A percentile compares a stretch with the other conserved stretches of the same genome.
Conservation (phyloP, 2,888 invertebrate species). For the Incurvaria masculella region DNA sequence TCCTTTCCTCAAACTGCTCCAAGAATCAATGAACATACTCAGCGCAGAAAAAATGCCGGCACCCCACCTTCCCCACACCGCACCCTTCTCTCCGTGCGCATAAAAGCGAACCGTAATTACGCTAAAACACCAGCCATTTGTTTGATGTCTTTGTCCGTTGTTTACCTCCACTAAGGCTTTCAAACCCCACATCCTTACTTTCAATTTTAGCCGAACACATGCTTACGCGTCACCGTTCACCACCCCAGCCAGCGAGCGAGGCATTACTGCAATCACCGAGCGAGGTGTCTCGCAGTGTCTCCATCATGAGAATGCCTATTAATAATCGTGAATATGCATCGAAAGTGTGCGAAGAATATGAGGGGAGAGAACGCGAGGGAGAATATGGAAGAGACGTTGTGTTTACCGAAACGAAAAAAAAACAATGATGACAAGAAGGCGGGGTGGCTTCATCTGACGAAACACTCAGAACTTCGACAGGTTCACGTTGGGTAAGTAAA, state of each 20-base stretch:
- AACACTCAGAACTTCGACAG: too few relatives aligned
- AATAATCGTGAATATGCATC: constrained; percentile 54
- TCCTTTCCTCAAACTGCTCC: too few relatives aligned
- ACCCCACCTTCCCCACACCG: not conserved
- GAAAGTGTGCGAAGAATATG: too few relatives aligned
- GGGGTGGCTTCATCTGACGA: not conserved
- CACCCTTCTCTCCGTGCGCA: constrained; percentile 23
- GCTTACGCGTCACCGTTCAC: not conserved
- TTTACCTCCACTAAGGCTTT: constrained; percentile 48
- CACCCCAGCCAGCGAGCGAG: not conserved
- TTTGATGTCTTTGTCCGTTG: constrained; percentile 57
- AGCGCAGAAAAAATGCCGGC: too few relatives aligned
- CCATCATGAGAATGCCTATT: constrained; percentile 47
- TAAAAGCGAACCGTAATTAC: constrained; percentile 54
- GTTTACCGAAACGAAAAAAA: constrained; percentile 28
- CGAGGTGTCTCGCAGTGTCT: not conserved
- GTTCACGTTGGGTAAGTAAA: too few relatives aligned
- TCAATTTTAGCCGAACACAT: not conserved
- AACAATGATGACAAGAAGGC: constrained; percentile 36
- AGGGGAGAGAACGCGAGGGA: constrained; percentile 20
- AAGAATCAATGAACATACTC: not conserved
- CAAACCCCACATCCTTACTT: not conserved
- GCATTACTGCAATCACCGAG: not conserved
- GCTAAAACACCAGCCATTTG: constrained; percentile 57
- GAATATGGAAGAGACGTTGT: constrained; percentile 9